Percentiles rank a stretch among this genome's conserved stretches.
These are phyloP conservation scores for Melanotaenia pygmaea DNA, from an alignment of 2,797 vertebrate genomes.

Conservation along the genomic window DNA sequence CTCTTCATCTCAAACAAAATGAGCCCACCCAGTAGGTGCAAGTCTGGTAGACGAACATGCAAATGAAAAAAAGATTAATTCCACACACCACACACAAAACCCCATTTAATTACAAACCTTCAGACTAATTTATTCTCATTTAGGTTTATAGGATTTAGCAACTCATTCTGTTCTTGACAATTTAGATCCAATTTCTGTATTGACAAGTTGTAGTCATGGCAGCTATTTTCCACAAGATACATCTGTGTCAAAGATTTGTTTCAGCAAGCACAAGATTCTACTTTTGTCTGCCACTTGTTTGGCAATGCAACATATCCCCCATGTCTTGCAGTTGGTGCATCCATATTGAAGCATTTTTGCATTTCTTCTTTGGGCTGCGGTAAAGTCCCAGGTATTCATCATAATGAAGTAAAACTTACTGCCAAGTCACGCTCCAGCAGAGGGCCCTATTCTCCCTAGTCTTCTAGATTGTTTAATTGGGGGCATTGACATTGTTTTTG, in stretches of 20 bases:
- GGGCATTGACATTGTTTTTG: conserved; percentile 16
- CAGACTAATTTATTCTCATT: conserved; percentile 27
- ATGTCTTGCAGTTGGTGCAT: conserved; percentile 34
- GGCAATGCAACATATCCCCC: conserved; percentile 19
- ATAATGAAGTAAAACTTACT: conserved; percentile 2
- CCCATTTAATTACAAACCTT: conserved; percentile 27
- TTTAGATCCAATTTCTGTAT: conserved; percentile 17
- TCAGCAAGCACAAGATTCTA: conserved; percentile 9
- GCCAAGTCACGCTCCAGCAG: conserved; percentile 20
- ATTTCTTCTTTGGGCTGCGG: not conserved
- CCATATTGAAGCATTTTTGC: conserved; percentile 42
- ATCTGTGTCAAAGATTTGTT: conserved; percentile 25
- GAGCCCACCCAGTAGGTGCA: conserved; percentile 11
- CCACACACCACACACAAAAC: conserved; percentile 10
- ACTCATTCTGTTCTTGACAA: conserved; percentile 18
- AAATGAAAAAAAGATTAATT: conserved; percentile 19
- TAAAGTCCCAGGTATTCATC: conserved; percentile 23
- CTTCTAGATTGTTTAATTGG: conserved; percentile 22
- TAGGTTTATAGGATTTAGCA: conserved; percentile 13
- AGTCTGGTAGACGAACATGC: not conserved
- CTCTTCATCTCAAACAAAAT: conserved; percentile 43
- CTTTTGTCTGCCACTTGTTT: conserved; percentile 22
- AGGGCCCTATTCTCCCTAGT: not conserved
- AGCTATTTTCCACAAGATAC: conserved; percentile 10
- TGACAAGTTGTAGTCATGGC: conserved; percentile 7